These are phyloP conservation scores for Sebastes taczanowskii DNA, from an alignment of 2,797 vertebrate species.

Conservation along the genomic window DNA sequence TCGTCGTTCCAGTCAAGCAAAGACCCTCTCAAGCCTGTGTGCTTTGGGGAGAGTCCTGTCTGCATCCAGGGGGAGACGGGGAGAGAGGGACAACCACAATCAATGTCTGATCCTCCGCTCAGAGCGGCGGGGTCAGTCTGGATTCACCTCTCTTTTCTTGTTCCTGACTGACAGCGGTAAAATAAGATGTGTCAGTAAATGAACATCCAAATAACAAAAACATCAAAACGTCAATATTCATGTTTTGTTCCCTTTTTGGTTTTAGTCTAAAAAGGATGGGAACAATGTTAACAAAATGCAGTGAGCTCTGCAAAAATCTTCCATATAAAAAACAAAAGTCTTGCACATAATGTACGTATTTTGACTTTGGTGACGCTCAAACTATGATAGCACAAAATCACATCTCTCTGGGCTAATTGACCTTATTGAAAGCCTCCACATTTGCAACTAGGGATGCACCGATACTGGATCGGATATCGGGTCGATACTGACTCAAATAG, in stretches of 20 bases:
- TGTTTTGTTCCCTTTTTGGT: not conserved
- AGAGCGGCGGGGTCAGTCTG: constrained; percentile 54
- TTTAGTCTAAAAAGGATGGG: not conserved
- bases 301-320: not conserved
- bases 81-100: constrained; percentile 65
- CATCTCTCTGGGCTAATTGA: constrained; percentile 4
- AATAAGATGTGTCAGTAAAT: constrained; percentile 57
- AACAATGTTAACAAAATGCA: not conserved
- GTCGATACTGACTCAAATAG: too few species aligned
- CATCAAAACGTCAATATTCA: constrained; percentile 30
- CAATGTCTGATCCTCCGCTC: constrained; percentile 66
- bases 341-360: not conserved
- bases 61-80: constrained; percentile 52
- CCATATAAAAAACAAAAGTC: not conserved
- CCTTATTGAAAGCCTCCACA: not conserved
- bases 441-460: not conserved
- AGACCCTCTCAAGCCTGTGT: constrained; percentile 75
- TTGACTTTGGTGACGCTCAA: not conserved
- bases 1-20: constrained; percentile 72
- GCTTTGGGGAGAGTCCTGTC: constrained; percentile 68
- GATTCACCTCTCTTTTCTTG: constrained; percentile 55
- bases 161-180: constrained; percentile 59
- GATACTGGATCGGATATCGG: too few species aligned
- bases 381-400: not conserved
- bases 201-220: constrained; percentile 35